Evolutionary conservation across 1,140 invertebrate genomes (phyloP).

Genomic region (Camponotus pennsylvanicus): DNA sequence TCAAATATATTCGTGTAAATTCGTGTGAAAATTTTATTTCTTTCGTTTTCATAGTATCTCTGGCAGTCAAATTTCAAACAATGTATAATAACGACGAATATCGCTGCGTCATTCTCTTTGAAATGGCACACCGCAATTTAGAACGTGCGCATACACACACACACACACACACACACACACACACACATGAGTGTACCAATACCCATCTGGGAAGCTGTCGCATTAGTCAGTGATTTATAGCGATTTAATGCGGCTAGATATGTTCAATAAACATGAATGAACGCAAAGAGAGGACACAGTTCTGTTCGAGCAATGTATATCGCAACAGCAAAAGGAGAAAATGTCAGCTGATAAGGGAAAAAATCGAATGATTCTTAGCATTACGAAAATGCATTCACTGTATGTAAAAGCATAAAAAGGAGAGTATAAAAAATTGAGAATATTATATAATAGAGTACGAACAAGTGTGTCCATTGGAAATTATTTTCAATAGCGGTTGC

Average conservation of each 20-base stretch:
- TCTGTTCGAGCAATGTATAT: neutral
- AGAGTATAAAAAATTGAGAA: neutral
- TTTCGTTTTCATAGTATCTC: neutral
- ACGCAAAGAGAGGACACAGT: neutral
- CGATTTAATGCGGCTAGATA: constrained; percentile 60
- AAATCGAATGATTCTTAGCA: neutral
- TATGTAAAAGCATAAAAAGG: neutral
- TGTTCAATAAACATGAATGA: constrained; percentile 59
- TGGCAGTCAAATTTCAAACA: neutral
- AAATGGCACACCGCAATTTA: constrained; percentile 32
- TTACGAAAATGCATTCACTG: neutral
- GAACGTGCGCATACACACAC: neutral
- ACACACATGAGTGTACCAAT: neutral
- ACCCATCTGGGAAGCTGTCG: neutral
- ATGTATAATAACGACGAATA: constrained; percentile 25
- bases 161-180: neutral
- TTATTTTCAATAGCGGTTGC: neutral
- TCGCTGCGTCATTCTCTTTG: constrained; percentile 11
- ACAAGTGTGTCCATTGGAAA: neutral
- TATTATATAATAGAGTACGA: constrained; percentile 1
- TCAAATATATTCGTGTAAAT: too few relatives aligned
- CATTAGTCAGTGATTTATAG: constrained; percentile 62
- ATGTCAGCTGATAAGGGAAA: neutral
- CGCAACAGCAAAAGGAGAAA: neutral
- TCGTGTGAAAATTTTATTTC: too few relatives aligned